phyloP scores from a whole-genome alignment of 2,888 invertebrate species.

The Heliothis peltigera region DNA sequence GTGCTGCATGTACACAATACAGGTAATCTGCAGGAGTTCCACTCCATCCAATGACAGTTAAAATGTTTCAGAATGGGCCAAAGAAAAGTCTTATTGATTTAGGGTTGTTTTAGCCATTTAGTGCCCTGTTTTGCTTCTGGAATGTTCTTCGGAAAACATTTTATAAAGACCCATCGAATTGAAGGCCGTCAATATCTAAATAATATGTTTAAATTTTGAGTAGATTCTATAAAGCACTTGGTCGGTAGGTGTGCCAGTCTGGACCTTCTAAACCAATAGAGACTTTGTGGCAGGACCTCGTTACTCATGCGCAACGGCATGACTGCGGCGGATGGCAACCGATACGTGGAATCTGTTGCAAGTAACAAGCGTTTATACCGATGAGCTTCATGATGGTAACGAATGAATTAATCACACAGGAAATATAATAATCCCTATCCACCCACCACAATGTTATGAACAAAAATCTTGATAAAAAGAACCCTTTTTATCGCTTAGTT shows the following conservation, averaged over 20 bases:
- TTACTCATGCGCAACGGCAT: constrained; percentile 80
- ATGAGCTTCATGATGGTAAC: constrained; percentile 30
- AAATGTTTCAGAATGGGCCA: background rate
- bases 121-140: background rate
- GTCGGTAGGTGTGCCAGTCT: background rate
- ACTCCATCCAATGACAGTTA: constrained; percentile 10
- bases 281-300: constrained; percentile 59
- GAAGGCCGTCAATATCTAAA: no score
- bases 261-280: constrained; percentile 48
- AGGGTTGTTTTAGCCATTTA: background rate
- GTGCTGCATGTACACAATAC: constrained; percentile 48
- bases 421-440: constrained; percentile 19
- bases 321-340: constrained; percentile 79
- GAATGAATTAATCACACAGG: constrained; percentile 22
- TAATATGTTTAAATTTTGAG: no score
- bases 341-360: constrained; percentile 67
- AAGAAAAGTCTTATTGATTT: background rate
- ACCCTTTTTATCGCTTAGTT: constrained; percentile 11
- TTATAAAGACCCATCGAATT: no score
- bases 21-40: constrained; percentile 25
- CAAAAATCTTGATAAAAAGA: background rate
- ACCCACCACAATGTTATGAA: background rate
- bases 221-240: no score
- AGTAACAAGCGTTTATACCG: constrained; percentile 61
- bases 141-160: no score